Base-by-base conservation (phyloP, 2,888 invertebrate species). In the Ryuthela nishihirai region DNA sequence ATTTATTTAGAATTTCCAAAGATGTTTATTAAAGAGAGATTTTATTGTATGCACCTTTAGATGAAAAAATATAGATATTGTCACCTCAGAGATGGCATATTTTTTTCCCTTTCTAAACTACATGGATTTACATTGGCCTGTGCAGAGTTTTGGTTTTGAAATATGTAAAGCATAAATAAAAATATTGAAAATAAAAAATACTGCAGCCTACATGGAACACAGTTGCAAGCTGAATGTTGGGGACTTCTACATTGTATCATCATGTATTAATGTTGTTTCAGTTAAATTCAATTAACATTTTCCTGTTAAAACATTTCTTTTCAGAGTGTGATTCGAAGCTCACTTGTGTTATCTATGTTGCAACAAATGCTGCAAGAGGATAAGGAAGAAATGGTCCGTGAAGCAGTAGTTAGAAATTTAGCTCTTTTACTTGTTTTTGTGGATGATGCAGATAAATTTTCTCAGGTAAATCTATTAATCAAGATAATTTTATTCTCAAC, bases 291-390 rank as follows among this genome's bases (percentile, higher is more conserved):
- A 21, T 2, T 20, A 34, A 32, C 32, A 32, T 32, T 32, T 32
- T 12, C 32, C 15, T 32, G 32, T 12, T 32, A 15, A 12, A 36
- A 6, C 43, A 40, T 41, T 21, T 38, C 46, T 53, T 72, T 74
- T 25, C 70, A 81, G 76, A 78, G 78, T 68, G 78, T 80, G 35
- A 80, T 84, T 35, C 75, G 84, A 32, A 82, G 83, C 68, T 85
- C 85, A 0, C 72, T 85, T 26, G 79, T 85, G 70, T 74, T 85
- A 40, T 84, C 85, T 10, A 85, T 85, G 81, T 73, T 85, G 32
- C 83, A 84, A 68, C 85, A 85, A 75, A 81, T 85, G 81, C 71
- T 84, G 50, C 71, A 76, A 25, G 84, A 85, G 65, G 85, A 85
- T 68, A 80, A 80, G 65, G 82, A 82, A 64, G 79, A 82, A 21